Base-by-base conservation (phyloP, 2,888 invertebrate species). In the Eugnorisma glareosa region DNA sequence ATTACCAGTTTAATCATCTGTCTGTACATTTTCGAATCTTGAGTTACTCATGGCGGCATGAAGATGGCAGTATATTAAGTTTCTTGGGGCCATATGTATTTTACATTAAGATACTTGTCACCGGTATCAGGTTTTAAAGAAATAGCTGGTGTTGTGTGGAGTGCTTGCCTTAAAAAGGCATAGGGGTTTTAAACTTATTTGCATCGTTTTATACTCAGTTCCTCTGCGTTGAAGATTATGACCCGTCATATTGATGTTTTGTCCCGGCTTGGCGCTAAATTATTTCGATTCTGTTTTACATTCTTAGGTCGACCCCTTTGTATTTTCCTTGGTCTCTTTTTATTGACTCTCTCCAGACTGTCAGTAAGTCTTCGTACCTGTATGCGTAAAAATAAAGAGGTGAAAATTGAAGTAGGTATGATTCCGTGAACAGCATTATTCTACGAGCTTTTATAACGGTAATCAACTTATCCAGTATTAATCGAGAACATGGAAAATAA, bases 1-100 rank as follows among this genome's bases (percentile, higher is more conserved):
- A 77, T 77, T 75, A 78, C 73, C 51, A 51, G 63, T 68, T 68
- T 72, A 66, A 71, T 79, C 59, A 54, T 61, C 54, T 13, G 15
- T 61, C 28, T 45, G 51, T 61, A 67, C 37, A 63, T 73, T 67
- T 75, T 54, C 7, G 7, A 66, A 76, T n/a, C 59, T 72, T 64
- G 64, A 77, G n/a, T 51, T 35, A 61, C 51, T n/a, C 11, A 18
- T 69, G 71, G 73, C 45, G 57, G 64, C 59, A 83, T 70, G 66
- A 61, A 73, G 15, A 75, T 67, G 18, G 10, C 6, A 57, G 37
- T 68, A 15, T 37, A 45, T 69, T 15, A 45, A 37, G 5, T 57
- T 35, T 61, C 35, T 71, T 18, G 2, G 28, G 28, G 15, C 4
- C n/a, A n/a, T n/a, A n/a, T 63, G 24, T 31, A n/a, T 54, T 45